Evolutionary conservation across 2,113 vertebrate genomes (phyloP).

Genomic region (Notothenia rossii): DNA sequence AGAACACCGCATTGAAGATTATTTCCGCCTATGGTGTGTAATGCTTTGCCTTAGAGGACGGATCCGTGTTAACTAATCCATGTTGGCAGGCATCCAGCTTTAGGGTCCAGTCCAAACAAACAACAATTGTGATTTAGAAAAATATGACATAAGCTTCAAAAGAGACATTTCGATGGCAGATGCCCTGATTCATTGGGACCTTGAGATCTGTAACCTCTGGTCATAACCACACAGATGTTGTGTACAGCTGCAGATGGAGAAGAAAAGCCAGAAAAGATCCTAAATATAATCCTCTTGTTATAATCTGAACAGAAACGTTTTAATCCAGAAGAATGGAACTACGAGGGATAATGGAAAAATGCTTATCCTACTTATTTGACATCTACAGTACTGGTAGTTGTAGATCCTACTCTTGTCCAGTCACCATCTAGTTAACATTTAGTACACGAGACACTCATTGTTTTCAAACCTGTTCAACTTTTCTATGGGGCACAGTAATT

Average conservation of each 20-base stretch:
- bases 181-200: neutral
- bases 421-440: neutral
- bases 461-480: neutral
- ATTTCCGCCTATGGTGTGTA: neutral
- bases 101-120: neutral
- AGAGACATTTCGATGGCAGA: neutral
- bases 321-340: conserved; percentile 8
- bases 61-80: conserved; percentile 42
- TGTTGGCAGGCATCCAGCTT: neutral
- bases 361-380: neutral
- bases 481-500: neutral
- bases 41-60: conserved; percentile 19
- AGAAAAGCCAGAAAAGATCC: too few species aligned
- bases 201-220: neutral
- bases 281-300: conserved; percentile 8
- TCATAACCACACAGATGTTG: neutral
- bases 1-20: conserved; percentile 5
- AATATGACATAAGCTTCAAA: neutral
- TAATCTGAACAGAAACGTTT: neutral
- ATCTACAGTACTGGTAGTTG: neutral
- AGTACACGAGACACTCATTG: neutral
- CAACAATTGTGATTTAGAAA: neutral
- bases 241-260: too few species aligned
- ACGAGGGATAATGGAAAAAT: neutral
- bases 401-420: too few species aligned